phyloP scores from a whole-genome alignment of 2,113 vertebrate genomes.

The Rhynchopsitta pachyrhyncha region DNA sequence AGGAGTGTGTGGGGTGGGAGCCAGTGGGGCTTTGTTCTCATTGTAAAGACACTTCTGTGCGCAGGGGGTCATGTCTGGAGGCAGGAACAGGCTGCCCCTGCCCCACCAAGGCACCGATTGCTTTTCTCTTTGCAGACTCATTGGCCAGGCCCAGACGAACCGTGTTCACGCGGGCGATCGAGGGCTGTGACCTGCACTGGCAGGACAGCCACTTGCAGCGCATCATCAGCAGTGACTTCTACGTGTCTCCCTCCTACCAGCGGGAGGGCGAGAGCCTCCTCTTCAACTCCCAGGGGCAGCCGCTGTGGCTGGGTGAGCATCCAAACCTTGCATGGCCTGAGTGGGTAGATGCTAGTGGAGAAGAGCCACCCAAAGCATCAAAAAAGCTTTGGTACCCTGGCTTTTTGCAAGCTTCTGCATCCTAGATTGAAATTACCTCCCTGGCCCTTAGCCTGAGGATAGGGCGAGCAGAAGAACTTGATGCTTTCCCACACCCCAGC shows the following conservation, averaged over 20 bases:
- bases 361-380: not conserved
- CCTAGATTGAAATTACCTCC: not conserved
- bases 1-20: not conserved
- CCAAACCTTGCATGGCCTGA: not conserved
- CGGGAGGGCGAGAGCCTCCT: conserved; percentile 92
- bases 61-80: not conserved
- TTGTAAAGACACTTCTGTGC: not conserved
- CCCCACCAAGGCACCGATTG: not conserved
- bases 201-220: conserved; percentile 98
- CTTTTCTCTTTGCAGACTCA: conserved; percentile 79
- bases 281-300: conserved; percentile 94
- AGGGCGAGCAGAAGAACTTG: not conserved
- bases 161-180: conserved; percentile 92
- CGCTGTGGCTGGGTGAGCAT: conserved; percentile 91
- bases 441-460: not conserved
- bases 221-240: conserved; percentile 97
- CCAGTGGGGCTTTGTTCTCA: not conserved
- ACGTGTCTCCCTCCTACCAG: conserved; percentile 90
- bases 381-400: not conserved
- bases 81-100: not conserved
- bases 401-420: not conserved
- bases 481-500: not conserved
- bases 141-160: conserved; percentile 90
- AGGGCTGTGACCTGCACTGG: conserved; percentile 97
- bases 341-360: not conserved